Evolutionary conservation across 2,113 vertebrate genomes (phyloP).

Genomic region (Hippocampus zosterae): DNA sequence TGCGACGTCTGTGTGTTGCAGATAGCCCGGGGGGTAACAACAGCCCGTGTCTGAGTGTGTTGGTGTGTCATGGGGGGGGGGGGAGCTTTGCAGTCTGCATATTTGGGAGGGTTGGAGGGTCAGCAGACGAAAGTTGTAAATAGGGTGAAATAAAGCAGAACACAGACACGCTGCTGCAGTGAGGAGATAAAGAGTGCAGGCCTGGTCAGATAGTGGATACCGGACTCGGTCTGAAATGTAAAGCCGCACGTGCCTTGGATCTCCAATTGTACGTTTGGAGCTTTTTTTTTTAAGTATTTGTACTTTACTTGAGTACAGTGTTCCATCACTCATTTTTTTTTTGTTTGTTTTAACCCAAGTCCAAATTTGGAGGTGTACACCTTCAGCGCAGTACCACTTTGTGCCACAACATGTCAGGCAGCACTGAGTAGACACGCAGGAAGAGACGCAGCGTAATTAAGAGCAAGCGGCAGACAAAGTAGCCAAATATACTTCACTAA

Average conservation of each 20-base stretch:
- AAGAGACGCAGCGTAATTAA: no score
- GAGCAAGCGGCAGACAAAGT: no score
- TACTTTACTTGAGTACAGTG: not conserved
- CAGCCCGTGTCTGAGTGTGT: slow-evolving; percentile 24
- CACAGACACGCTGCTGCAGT: slow-evolving; percentile 52
- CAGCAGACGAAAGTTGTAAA: slow-evolving; percentile 44
- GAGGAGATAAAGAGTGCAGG: slow-evolving; percentile 46
- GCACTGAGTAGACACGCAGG: no score
- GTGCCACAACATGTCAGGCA: no score
- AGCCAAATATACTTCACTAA: no score
- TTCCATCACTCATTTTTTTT: no score
- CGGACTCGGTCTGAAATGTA: not conserved
- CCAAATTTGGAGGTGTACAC: no score
- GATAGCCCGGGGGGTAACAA: slow-evolving; percentile 64
- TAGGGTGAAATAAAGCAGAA: slow-evolving; percentile 49
- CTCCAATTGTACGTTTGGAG: not conserved
- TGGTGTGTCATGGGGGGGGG: slow-evolving; percentile 28
- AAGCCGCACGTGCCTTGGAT: not conserved
- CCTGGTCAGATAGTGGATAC: slow-evolving; percentile 12
- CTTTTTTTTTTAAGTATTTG: not conserved
- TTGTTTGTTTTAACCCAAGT: no score
- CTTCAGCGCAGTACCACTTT: no score
- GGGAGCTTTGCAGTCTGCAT: slow-evolving; percentile 39
- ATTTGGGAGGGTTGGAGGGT: slow-evolving; percentile 40
- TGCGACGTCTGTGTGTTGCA: slow-evolving; percentile 47